Base-by-base conservation (phyloP, 2,797 vertebrate species). In the Crax fasciolata region DNA sequence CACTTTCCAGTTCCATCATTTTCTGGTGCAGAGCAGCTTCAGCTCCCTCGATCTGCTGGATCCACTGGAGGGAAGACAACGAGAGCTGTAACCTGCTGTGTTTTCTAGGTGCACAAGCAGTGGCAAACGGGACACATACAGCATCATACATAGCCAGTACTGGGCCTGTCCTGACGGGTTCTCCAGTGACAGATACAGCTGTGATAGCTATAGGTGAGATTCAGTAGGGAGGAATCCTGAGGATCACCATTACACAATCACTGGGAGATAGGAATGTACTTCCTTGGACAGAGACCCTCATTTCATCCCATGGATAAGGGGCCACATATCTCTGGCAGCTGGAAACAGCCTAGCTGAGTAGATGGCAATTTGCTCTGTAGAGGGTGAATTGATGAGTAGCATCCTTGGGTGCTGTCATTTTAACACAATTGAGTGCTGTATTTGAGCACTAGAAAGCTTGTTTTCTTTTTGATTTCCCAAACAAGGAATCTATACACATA, bases 21-120 rank as follows among this genome's bases (percentile, higher is more conserved):
- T 99, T 99, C 98, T 99, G 99, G 96, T 99, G 99, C 74, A 99
- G 97, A 28, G 99, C 99, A 46, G 99, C 99, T 97, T 99, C 99
- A 13, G 99, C 99, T 79, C 99, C 99, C 96, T 99, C 99, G 11
- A 99, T 99, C 97, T 99, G 99, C 82, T 99, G 99, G 79, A 99
- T 99, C 99, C 99, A 99, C 99, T 99, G 97, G 59, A 96, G 73
- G 86, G 87, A 89, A 97, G 44, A 97, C 4, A 95, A 87, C 3
- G 66, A 95, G 35, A 95, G 35, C 41, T 62, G 65, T 92, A 77
- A 89, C 58, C 57, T 78, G 59, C 48, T 76, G 21, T n/a, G 30
- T 67, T 61, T 90, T 74, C 57, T 44, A 74, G 58, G 41, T 55
- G 59, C 19, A 27, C 1, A 4, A 38, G 38, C 51, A 88, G 30